Conservation (phyloP, 2,888 invertebrate species). For the Podotricha telesiphe region DNA sequence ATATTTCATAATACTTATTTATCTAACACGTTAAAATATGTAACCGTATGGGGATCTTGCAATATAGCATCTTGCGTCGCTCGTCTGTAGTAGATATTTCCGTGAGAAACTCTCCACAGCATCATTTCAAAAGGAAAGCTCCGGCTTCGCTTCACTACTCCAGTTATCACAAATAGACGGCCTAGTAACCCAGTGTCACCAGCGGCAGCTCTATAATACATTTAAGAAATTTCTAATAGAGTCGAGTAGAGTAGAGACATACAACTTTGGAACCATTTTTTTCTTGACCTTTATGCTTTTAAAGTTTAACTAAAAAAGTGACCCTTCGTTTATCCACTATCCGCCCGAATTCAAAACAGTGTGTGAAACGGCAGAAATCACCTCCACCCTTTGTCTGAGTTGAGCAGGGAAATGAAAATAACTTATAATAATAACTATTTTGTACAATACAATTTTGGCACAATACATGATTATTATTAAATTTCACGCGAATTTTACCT, state of each 20-base stretch:
- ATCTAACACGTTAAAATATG: constrained; percentile 42
- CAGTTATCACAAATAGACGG: constrained; percentile 63
- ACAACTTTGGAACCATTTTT: too few species aligned
- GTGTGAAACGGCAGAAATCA: too few species aligned
- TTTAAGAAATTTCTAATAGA: not conserved
- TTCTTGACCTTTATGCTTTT: too few species aligned
- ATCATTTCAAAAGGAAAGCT: constrained; percentile 66
- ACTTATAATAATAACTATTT: too few species aligned
- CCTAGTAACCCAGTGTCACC: constrained; percentile 51
- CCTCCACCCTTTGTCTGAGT: too few species aligned
- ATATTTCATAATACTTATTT: too few species aligned
- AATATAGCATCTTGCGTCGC: constrained; percentile 89
- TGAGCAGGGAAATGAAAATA: too few species aligned
- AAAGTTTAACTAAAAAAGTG: too few species aligned
- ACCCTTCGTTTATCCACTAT: too few species aligned
- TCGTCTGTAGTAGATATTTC: constrained; percentile 93
- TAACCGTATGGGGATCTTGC: constrained; percentile 91
- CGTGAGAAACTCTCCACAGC: constrained; percentile 82
- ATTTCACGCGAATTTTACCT: not conserved
- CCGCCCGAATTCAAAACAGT: too few species aligned
- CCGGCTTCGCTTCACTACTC: constrained; percentile 60
- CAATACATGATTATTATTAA: constrained; percentile 1
- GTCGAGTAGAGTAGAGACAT: not conserved
- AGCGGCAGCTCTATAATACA: constrained; percentile 35
- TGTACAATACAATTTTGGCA: not conserved